Evolutionary conservation across 2,797 vertebrate genomes (phyloP).

Genomic region (Poeciliopsis gracilis): DNA sequence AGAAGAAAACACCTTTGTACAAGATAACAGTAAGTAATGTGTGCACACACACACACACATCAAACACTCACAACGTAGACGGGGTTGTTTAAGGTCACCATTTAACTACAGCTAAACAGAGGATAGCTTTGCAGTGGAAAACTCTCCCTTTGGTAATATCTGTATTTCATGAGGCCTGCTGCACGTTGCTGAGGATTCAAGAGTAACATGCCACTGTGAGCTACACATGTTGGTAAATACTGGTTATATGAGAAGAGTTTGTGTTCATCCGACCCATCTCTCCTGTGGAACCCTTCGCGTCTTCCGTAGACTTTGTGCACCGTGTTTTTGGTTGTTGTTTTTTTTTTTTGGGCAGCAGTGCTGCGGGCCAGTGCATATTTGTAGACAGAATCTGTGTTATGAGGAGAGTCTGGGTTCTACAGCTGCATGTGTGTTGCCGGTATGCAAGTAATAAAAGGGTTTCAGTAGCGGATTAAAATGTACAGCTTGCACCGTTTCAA

Average conservation of each 20-base stretch:
- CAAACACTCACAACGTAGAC: conserved; percentile 16
- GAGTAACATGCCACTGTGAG: conserved; percentile 62
- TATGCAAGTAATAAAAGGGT: conserved; percentile 35
- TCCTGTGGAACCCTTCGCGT: conserved; percentile 19
- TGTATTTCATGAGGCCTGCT: conserved; percentile 39
- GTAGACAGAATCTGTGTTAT: conserved; percentile 21
- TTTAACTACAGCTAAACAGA: conserved; percentile 40
- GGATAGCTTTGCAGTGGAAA: conserved; percentile 43
- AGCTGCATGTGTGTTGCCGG: conserved; percentile 29
- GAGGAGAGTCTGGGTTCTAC: conserved; percentile 15
- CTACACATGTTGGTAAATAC: conserved; percentile 50
- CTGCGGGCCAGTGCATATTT: conserved; percentile 21
- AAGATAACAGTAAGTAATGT: conserved; percentile 20
- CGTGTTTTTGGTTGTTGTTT: neutral
- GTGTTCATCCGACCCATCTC: conserved; percentile 24
- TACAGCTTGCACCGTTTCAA: conserved; percentile 11
- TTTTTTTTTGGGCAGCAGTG: conserved; percentile 15
- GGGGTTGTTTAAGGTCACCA: conserved; percentile 39
- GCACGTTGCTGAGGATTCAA: conserved; percentile 36
- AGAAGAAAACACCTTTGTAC: conserved; percentile 32
- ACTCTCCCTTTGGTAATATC: conserved; percentile 67
- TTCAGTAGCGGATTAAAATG: conserved; percentile 11
- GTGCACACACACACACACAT: conserved; percentile 25
- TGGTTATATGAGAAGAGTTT: conserved; percentile 27
- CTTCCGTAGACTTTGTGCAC: conserved; percentile 1